Evolutionary conservation across 2,888 invertebrate species (phyloP).

Genomic region (Drosophila basisetae): DNA sequence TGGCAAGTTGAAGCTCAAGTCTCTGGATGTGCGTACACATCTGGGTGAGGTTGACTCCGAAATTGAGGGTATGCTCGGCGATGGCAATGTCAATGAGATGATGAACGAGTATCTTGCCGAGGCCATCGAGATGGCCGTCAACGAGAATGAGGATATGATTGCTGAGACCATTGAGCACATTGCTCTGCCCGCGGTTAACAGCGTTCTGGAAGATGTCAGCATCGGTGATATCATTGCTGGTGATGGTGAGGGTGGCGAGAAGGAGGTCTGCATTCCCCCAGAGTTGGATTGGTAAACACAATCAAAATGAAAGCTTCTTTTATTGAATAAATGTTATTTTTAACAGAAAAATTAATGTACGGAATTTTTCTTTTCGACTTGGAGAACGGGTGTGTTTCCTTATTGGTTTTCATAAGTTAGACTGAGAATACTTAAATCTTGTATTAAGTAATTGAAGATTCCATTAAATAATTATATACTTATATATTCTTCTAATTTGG

Average conservation of each 20-base stretch:
- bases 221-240: conserved; percentile 66
- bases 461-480: not conserved
- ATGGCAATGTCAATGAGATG: conserved; percentile 74
- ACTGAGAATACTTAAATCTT: not conserved
- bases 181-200: conserved; percentile 73
- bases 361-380: conserved; percentile 15
- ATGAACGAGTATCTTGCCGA: conserved; percentile 79
- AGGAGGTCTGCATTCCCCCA: conserved; percentile 75
- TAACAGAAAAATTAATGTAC: conserved; percentile 11
- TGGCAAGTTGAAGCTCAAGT: conserved; percentile 75
- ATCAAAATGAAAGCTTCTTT: conserved; percentile 22
- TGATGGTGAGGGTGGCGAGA: conserved; percentile 65
- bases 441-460: not conserved
- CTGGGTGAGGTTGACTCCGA: conserved; percentile 80
- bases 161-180: conserved; percentile 71
- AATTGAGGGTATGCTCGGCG: conserved; percentile 80
- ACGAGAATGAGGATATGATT: conserved; percentile 79
- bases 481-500: not conserved
- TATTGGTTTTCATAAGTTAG: not conserved
- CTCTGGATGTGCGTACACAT: conserved; percentile 71
- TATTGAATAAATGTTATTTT: conserved; percentile 37
- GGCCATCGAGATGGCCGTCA: conserved; percentile 67
- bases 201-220: conserved; percentile 61
- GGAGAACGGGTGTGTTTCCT: not conserved
- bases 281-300: conserved; percentile 59